Evolutionary conservation across 2,888 invertebrate species (phyloP).

Genomic region (Helicoverpa assulta): DNA sequence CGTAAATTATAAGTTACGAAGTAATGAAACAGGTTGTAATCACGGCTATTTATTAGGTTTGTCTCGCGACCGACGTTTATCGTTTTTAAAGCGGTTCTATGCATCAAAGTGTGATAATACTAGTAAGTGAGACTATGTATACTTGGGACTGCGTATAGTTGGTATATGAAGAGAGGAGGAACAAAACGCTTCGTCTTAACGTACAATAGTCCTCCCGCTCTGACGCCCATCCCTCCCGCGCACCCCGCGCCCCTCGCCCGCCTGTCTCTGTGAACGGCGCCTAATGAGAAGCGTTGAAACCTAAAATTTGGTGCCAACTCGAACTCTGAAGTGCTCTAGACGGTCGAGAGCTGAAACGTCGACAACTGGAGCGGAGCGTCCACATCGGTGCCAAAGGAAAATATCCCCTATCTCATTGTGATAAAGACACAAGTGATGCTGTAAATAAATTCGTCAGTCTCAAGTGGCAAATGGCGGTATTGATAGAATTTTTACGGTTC

Average conservation of each 20-base stretch:
- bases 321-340: conserved; percentile 84
- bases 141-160: conserved; percentile 21
- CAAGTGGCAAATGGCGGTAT: conserved; percentile 75
- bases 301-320: conserved; percentile 89
- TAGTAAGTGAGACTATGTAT: conserved; percentile 71
- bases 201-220: conserved; percentile 78
- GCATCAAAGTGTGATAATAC: conserved; percentile 68
- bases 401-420: conserved; percentile 58
- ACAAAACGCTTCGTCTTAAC: conserved; percentile 83
- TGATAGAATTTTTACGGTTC: conserved; percentile 79
- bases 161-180: conserved; percentile 72
- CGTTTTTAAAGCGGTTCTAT: conserved; percentile 30
- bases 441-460: conserved; percentile 64
- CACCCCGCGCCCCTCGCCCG: conserved; percentile 50
- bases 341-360: conserved; percentile 71
- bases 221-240: conserved; percentile 61
- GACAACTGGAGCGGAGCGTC: conserved; percentile 61
- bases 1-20: conserved; percentile 54
- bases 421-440: conserved; percentile 61
- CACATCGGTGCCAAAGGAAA: conserved; percentile 58
- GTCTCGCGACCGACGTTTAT: conserved; percentile 21
- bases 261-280: conserved; percentile 74
- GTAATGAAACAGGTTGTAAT: conserved; percentile 57
- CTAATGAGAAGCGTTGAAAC: conserved; percentile 88
- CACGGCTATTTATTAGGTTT: conserved; percentile 46